phyloP scores from a whole-genome alignment of 2,888 invertebrate genomes.

The Baccha elongata region DNA sequence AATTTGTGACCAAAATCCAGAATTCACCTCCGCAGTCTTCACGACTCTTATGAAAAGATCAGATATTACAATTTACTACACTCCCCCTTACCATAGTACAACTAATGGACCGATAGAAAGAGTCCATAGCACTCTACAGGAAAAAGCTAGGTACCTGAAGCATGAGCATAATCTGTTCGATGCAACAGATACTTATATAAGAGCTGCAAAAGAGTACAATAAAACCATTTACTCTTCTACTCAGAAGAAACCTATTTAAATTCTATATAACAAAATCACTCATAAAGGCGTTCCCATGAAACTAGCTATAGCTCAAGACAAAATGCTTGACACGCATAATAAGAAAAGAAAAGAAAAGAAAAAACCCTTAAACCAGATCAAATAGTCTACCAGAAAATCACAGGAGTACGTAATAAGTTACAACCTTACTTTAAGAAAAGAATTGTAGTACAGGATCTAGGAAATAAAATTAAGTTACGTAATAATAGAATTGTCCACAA shows the following conservation, averaged over 20 bases:
- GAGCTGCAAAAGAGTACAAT: no score
- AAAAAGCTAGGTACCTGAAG: constrained; percentile 6
- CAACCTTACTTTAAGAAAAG: constrained; percentile 3
- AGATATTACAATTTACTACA: no score
- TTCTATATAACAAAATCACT: constrained; percentile 6
- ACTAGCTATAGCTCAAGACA: constrained; percentile 1
- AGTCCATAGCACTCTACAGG: no score
- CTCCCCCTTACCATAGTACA: no score
- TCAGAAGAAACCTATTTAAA: constrained; percentile 7
- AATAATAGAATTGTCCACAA: constrained; percentile 2
- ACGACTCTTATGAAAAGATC: no score
- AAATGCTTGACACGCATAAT: background rate
- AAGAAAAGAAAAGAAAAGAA: background rate
- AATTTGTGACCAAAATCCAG: background rate
- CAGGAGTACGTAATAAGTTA: background rate
- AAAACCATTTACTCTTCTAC: constrained; percentile 5
- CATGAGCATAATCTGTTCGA: background rate
- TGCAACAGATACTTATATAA: background rate
- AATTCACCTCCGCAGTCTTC: no score
- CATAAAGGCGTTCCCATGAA: constrained; percentile 3
- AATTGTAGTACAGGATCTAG: background rate
- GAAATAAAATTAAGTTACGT: background rate
- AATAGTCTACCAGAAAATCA: background rate
- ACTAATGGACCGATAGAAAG: background rate
- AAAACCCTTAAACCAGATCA: background rate